Evolutionary conservation across 2,113 vertebrate genomes (phyloP).

Genomic region (Oreochromis spilurus): DNA sequence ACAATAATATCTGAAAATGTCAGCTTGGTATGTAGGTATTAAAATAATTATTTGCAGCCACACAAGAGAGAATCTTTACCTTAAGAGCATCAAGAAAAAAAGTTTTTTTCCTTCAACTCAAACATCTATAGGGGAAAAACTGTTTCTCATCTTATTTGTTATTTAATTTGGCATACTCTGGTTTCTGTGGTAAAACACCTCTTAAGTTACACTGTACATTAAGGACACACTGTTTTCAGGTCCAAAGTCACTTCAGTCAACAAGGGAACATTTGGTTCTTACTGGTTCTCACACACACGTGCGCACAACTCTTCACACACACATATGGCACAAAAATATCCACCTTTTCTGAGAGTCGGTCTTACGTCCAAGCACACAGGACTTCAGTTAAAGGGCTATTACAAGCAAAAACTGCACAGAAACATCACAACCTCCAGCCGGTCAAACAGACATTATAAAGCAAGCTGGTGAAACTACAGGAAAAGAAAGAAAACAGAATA

Average conservation of each 20-base stretch:
- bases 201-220: not conserved
- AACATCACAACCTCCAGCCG: not conserved
- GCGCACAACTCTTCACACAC: not conserved
- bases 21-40: not conserved
- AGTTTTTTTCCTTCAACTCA: not conserved
- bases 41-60: not conserved
- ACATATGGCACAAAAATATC: slow-evolving; percentile 20
- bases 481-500: not conserved
- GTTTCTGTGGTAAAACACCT: not conserved
- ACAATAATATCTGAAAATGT: not conserved
- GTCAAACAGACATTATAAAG: not conserved
- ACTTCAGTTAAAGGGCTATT: not conserved
- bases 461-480: not conserved
- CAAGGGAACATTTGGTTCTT: not conserved
- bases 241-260: slow-evolving; percentile 29
- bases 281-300: not conserved
- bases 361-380: not conserved
- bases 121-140: not conserved
- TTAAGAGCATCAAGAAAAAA: not conserved
- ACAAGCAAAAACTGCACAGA: slow-evolving; percentile 10
- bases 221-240: slow-evolving; percentile 12
- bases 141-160: not conserved
- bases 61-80: not conserved
- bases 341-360: not conserved
- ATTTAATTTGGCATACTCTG: not conserved